Conservation (phyloP, 2,113 vertebrate species). For the Zapornia atra region DNA sequence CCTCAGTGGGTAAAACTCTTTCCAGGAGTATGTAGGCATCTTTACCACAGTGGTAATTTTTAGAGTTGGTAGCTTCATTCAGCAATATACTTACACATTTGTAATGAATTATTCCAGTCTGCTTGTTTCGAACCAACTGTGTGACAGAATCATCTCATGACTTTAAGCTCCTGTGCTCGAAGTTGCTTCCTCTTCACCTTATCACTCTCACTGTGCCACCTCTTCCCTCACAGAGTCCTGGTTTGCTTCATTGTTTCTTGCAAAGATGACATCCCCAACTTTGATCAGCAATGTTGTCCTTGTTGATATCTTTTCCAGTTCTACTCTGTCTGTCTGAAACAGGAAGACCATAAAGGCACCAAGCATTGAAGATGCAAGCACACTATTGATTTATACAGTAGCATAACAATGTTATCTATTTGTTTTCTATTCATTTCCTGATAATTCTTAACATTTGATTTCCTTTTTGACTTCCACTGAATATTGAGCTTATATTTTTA, state of each 20-base stretch:
- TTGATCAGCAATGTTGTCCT: neutral
- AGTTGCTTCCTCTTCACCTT: neutral
- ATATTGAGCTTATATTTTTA: neutral
- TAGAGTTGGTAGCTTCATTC: neutral
- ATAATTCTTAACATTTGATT: neutral
- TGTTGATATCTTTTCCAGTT: neutral
- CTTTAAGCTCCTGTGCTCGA: neutral
- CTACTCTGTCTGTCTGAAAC: neutral
- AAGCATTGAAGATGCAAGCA: neutral
- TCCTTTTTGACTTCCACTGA: slow-evolving; percentile 1
- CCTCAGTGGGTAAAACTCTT: neutral
- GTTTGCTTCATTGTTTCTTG: neutral
- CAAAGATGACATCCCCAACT: neutral
- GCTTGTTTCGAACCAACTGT: neutral
- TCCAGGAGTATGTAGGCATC: neutral
- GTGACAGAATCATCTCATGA: neutral
- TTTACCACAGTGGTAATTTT: neutral
- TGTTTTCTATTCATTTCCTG: slow-evolving; percentile 12
- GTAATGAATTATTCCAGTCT: neutral
- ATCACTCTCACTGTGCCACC: neutral
- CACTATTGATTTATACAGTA: neutral
- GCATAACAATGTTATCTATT: neutral
- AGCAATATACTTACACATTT: fast-evolving
- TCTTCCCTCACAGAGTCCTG: neutral
- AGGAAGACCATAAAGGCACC: neutral